Base-by-base conservation (phyloP, 35 echinoderm and acorn worm species). In the Acanthaster planci region DNA sequence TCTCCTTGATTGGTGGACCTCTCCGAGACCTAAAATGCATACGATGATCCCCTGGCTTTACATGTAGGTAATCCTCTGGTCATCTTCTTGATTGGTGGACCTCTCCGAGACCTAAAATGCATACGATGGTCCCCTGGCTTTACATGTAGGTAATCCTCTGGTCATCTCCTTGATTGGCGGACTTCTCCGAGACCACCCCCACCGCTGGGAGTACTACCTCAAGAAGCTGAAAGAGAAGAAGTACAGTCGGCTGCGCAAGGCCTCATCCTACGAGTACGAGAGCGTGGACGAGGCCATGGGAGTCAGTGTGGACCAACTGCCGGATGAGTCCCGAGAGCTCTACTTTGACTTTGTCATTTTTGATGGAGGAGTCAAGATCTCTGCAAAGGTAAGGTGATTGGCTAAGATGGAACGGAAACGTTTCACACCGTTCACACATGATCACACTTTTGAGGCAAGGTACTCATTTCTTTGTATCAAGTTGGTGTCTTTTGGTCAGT, bases 221-320 rank as follows among this genome's bases (percentile, higher is more conserved):
- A 51, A 93, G 54, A 97, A 97, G 44, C 80, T 97, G 5, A 81
- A 78, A n/a, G 83, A 80, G 21, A 89, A 80, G 52, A 87, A 91
- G n/a, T 92, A 89, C 37, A 90, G 82, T 30, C 79, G 94, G 8
- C 90, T 97, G 22, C 52, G 89, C 35, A 85, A 85, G 39, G 58
- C 76, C 1, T 94, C 92, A 5, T 86, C 83, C 5, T 94, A 94
- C 54, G 92, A 94, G 60, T 94, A 94, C 29, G 38, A 87, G 50
- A 90, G 82, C 50, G 87, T 94, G 32, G 92, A 94, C 67, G 92
- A 94, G 37, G 92, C 92, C 2, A 94, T 94, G 44, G 87, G 87
- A 21, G 86, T 87, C 14, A 94, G 92, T 40, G 59, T 94, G 7
- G 82, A 89, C 21, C 82, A 90, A 35, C 79, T 94, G 67, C 72